Evolutionary conservation across 2,797 vertebrate species (phyloP).

Genomic region (Knipowitschia caucasica): DNA sequence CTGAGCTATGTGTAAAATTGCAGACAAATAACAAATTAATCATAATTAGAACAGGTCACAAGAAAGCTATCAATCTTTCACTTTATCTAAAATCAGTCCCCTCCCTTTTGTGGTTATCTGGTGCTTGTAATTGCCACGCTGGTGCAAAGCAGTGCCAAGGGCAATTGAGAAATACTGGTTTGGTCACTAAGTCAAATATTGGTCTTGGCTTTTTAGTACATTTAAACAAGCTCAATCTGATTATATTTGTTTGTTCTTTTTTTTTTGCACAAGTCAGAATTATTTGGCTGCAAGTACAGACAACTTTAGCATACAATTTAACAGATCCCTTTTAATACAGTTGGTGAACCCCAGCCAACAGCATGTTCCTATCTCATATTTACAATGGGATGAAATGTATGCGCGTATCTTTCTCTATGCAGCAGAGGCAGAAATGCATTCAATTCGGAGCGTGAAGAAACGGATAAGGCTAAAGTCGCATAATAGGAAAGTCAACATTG

Average conservation of each 20-base stretch:
- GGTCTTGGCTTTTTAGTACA: neutral
- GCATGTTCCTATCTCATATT: slow-evolving; percentile 12
- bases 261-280: slow-evolving; percentile 1
- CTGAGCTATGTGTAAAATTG: neutral
- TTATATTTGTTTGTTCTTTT: slow-evolving; percentile 4
- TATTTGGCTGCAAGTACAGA: slow-evolving; percentile 22
- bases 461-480: slow-evolving; percentile 32
- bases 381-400: slow-evolving; percentile 18
- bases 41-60: neutral
- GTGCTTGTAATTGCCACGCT: neutral
- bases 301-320: slow-evolving; percentile 6
- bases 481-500: slow-evolving; percentile 40
- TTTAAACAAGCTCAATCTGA: slow-evolving; percentile 16
- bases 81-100: neutral
- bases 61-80: neutral
- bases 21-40: neutral
- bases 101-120: neutral
- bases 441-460: slow-evolving; percentile 24
- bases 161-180: neutral
- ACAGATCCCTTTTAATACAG: slow-evolving; percentile 10
- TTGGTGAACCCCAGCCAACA: slow-evolving; percentile 19
- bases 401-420: slow-evolving; percentile 4
- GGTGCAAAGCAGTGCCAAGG: neutral
- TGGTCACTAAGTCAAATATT: neutral
- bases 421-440: slow-evolving; percentile 13